phyloP scores from a whole-genome alignment of 2,113 vertebrate genomes.

The Picathartes gymnocephalus region DNA sequence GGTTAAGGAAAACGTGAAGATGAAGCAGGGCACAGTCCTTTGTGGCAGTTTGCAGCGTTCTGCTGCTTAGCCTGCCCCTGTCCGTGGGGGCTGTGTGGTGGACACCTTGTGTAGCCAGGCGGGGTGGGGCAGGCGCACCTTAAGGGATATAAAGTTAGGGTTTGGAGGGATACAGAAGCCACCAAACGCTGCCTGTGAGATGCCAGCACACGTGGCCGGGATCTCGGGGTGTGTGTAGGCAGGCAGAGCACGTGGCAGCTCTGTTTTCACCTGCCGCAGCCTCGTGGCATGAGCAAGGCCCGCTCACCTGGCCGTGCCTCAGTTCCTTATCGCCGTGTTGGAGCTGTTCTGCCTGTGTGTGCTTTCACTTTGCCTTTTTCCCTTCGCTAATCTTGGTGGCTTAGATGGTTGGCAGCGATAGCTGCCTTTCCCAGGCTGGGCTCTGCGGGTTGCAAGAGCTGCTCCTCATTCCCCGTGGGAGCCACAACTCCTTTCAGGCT shows the following conservation, averaged over 20 bases:
- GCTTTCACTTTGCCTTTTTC: background rate
- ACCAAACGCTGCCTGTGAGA: background rate
- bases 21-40: background rate
- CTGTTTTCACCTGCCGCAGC: background rate
- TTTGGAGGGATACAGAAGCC: background rate
- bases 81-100: too few relatives aligned
- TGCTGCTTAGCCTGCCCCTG: background rate
- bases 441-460: background rate
- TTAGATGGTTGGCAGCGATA: background rate
- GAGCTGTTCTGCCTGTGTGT: background rate
- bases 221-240: background rate
- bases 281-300: fast-evolving
- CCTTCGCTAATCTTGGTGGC: background rate
- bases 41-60: background rate
- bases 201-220: fast-evolving
- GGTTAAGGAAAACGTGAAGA: background rate
- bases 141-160: background rate
- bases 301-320: background rate
- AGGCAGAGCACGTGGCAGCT: background rate
- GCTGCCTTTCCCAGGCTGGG: background rate
- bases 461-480: background rate
- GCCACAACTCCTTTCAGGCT: background rate
- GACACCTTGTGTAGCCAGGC: fast-evolving
- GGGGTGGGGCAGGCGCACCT: background rate
- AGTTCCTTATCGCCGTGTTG: fast-evolving